These are phyloP conservation scores for Heteractis magnifica DNA, from an alignment of 92 coral and sea anemone genomes.

Conservation along the genomic window DNA sequence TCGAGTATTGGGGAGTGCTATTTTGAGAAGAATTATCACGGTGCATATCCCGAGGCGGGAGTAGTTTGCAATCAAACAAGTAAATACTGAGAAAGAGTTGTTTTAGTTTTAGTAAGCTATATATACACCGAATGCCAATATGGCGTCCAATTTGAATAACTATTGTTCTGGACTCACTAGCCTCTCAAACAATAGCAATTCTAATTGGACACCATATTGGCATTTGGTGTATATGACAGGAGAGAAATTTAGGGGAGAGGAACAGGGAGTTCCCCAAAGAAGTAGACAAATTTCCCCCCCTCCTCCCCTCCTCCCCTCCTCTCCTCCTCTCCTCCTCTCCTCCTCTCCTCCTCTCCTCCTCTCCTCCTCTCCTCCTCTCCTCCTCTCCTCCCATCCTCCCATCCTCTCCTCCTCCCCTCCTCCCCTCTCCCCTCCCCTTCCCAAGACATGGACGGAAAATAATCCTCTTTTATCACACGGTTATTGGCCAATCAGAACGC, in stretches of 20 bases:
- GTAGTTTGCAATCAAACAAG: slow-evolving; percentile 34
- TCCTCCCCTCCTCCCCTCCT: neutral
- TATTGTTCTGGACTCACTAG: too few relatives aligned
- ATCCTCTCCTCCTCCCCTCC: neutral
- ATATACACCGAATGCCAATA: too few relatives aligned
- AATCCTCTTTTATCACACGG: too few relatives aligned
- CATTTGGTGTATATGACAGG: too few relatives aligned
- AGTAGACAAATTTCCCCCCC: too few relatives aligned
- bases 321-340: neutral
- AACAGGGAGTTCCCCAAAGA: too few relatives aligned
- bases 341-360: neutral
- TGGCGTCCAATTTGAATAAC: too few relatives aligned
- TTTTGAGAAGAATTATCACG: slow-evolving; percentile 34
- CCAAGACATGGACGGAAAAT: too few relatives aligned
- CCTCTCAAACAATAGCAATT: too few relatives aligned
- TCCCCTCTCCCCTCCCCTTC: neutral
- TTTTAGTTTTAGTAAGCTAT: neutral
- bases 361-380: neutral
- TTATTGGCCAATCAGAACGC: too few relatives aligned
- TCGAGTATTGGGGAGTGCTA: slow-evolving; percentile 30
- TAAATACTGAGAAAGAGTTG: neutral
- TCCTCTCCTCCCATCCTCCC: neutral
- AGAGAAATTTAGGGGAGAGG: neutral
- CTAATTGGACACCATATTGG: too few relatives aligned
- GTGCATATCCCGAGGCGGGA: slow-evolving; percentile 33